Evolutionary conservation across 1,140 invertebrate genomes (phyloP).

Genomic region (Alviniconcha marisindica): DNA sequence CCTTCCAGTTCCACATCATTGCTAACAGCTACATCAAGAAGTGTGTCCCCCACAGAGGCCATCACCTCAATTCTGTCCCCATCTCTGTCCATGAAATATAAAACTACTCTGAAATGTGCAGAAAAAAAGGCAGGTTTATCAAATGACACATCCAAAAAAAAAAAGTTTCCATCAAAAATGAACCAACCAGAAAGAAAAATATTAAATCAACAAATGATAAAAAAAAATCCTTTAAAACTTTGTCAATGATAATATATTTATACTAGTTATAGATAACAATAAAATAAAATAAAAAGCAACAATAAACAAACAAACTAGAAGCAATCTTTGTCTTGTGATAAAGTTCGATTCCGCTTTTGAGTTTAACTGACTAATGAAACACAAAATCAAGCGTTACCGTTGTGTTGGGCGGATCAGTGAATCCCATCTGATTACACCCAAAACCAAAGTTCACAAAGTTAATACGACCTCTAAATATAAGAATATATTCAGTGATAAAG

Average conservation of each 20-base stretch:
- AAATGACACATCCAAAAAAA: neutral
- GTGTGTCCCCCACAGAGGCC: conserved; percentile 90
- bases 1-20: conserved; percentile 96
- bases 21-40: conserved; percentile 94
- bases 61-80: conserved; percentile 86
- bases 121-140: neutral
- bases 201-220: neutral
- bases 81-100: conserved; percentile 88
- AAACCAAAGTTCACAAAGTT: no score
- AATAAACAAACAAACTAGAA: no score
- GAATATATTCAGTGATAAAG: no score
- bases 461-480: no score
- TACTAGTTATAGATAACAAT: neutral
- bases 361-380: no score
- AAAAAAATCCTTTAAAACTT: neutral
- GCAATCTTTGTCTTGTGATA: no score
- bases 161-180: neutral
- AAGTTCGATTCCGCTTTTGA: no score
- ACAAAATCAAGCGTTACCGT: no score
- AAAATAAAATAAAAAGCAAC: no score
- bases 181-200: neutral
- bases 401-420: no score
- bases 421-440: no score
- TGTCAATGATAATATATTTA: no score
- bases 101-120: conserved; percentile 83